These are phyloP conservation scores for Andrena flavipes DNA, from an alignment of 2,888 invertebrate genomes.

Conservation along the genomic window DNA sequence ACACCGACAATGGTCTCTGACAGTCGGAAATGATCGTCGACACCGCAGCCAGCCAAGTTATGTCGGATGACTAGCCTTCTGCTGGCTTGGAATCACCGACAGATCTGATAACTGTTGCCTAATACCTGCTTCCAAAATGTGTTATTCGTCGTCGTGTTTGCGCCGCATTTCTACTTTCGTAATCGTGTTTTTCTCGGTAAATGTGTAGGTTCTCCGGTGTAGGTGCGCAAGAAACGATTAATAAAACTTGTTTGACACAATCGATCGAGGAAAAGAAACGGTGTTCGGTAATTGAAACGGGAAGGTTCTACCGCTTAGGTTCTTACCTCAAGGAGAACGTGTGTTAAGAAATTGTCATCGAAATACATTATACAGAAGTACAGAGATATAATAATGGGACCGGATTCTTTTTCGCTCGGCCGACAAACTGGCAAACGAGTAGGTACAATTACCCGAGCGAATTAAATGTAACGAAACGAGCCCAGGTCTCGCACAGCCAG, in stretches of 20 bases:
- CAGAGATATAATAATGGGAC: too few species aligned
- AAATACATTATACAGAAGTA: too few species aligned
- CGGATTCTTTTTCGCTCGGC: neutral
- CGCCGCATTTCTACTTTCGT: neutral
- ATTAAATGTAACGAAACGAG: slow-evolving; percentile 13
- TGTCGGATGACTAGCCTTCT: slow-evolving; percentile 23
- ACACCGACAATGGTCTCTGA: slow-evolving; percentile 28
- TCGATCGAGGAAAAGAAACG: too few species aligned
- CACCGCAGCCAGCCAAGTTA: slow-evolving; percentile 36
- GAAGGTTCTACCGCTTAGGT: too few species aligned
- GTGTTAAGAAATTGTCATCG: too few species aligned
- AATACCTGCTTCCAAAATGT: neutral
- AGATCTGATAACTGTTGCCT: neutral
- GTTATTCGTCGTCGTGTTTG: neutral
- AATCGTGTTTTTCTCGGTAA: neutral
- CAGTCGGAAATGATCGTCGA: slow-evolving; percentile 22
- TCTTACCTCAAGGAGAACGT: too few species aligned
- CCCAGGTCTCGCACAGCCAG: slow-evolving; percentile 7
- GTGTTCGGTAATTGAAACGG: too few species aligned
- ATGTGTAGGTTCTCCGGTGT: too few species aligned
- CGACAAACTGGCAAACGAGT: neutral
- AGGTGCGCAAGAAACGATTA: too few species aligned
- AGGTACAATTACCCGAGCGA: neutral
- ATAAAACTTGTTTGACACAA: too few species aligned
- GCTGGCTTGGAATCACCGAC: neutral